Percentiles rank a stretch among this genome's conserved stretches.
Conservation (phyloP, 2,113 vertebrate genomes). For the Cathartes aura region DNA sequence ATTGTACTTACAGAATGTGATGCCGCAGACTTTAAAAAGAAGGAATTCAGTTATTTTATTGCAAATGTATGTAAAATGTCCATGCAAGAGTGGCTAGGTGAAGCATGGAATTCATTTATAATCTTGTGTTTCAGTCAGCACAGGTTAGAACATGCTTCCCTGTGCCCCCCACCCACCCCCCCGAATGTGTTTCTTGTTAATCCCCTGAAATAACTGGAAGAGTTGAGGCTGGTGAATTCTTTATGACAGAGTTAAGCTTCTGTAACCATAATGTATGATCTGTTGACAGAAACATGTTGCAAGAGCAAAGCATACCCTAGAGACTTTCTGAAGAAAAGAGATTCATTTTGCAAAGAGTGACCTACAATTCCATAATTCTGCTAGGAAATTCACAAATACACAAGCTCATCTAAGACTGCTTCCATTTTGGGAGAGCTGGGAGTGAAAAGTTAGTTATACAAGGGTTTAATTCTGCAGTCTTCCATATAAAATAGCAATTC, state of each 20-base stretch:
- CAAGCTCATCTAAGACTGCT: background rate
- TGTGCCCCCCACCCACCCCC: too few species aligned
- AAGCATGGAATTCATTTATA: background rate
- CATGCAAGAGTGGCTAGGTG: background rate
- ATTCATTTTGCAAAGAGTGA: background rate
- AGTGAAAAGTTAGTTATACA: background rate
- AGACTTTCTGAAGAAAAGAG: background rate
- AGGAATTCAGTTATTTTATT: background rate
- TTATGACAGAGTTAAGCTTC: background rate
- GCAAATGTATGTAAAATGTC: background rate
- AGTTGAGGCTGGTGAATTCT: background rate
- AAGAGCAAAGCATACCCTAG: background rate
- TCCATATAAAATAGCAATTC: background rate
- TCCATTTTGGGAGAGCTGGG: background rate
- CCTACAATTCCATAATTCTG: background rate
- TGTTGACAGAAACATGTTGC: background rate
- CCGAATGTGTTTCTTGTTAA: background rate
- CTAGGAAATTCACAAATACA: background rate
- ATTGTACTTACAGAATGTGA: background rate
- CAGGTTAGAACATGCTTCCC: background rate
- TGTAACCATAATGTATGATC: background rate
- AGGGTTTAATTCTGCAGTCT: background rate
- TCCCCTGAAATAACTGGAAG: background rate
- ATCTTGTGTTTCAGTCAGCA: background rate
- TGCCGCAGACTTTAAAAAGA: background rate